phyloP scores from a whole-genome alignment of 2,797 vertebrate genomes.

The Melanogrammus aeglefinus region DNA sequence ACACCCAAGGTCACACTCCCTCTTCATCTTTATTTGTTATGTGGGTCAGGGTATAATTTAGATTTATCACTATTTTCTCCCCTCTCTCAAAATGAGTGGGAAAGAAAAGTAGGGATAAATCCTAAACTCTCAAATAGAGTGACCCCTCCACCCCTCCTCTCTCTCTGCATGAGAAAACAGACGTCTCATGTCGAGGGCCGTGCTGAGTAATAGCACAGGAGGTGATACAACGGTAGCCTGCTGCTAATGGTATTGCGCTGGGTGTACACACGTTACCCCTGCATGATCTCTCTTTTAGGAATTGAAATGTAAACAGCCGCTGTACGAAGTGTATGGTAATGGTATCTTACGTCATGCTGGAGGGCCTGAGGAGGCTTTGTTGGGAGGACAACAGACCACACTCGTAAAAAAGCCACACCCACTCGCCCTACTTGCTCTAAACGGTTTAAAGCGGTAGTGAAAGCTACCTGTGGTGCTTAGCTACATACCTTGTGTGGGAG shows the following conservation, averaged over 20 bases:
- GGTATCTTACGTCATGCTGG: background rate
- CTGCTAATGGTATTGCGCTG: slow-evolving; percentile 12
- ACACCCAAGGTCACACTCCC: slow-evolving; percentile 18
- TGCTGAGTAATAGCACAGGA: slow-evolving; percentile 4
- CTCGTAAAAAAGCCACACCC: slow-evolving; percentile 11
- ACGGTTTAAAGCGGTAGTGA: slow-evolving; percentile 28
- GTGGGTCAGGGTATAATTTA: slow-evolving; percentile 2
- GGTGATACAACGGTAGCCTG: slow-evolving; percentile 15
- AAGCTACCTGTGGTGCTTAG: slow-evolving; percentile 40
- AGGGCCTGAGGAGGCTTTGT: background rate
- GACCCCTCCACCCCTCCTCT: background rate
- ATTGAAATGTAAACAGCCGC: background rate
- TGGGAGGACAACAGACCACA: background rate
- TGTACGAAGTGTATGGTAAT: background rate
- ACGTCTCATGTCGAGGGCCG: background rate
- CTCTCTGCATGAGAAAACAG: background rate
- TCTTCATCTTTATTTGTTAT: slow-evolving; percentile 5
- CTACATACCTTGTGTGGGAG: slow-evolving; percentile 16
- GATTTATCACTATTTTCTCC: background rate
- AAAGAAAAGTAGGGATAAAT: background rate
- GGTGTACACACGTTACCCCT: background rate
- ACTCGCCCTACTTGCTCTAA: slow-evolving; percentile 10
- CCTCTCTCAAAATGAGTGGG: background rate
- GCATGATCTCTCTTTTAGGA: background rate
- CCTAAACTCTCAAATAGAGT: background rate